Conservation (phyloP, 2,888 invertebrate species). For the Drosophila antonietae region DNA sequence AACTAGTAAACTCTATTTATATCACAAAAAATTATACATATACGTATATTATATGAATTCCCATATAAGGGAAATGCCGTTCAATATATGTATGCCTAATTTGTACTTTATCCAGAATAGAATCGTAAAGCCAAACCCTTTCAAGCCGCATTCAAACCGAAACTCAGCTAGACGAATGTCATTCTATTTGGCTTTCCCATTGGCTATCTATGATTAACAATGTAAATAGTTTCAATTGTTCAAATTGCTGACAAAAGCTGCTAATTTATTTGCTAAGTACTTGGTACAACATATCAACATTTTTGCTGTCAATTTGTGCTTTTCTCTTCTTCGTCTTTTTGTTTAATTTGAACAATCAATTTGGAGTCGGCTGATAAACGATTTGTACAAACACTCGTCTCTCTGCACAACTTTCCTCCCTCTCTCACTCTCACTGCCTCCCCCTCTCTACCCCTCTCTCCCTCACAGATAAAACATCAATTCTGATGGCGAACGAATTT, state of each 20-base stretch:
- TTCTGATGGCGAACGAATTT: background rate
- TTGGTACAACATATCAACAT: slow-evolving; percentile 10
- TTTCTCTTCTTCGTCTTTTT: background rate
- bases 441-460: too few relatives aligned
- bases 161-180: background rate
- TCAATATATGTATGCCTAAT: too few relatives aligned
- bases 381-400: slow-evolving; percentile 1
- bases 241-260: slow-evolving; percentile 10
- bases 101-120: background rate
- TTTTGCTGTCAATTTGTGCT: slow-evolving; percentile 25
- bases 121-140: background rate
- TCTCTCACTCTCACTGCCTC: too few relatives aligned
- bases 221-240: slow-evolving; percentile 4
- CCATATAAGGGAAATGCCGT: background rate
- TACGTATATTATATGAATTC: background rate
- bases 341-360: slow-evolving; percentile 34
- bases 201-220: background rate
- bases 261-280: slow-evolving; percentile 43
- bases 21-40: background rate
- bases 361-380: slow-evolving; percentile 25
- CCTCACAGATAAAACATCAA: background rate
- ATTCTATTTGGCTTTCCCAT: background rate
- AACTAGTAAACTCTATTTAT: background rate
- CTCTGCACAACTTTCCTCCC: background rate
- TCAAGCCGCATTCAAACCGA: background rate